Conservation (phyloP, 2,888 invertebrate species). For the Osedax frankpressi region DNA sequence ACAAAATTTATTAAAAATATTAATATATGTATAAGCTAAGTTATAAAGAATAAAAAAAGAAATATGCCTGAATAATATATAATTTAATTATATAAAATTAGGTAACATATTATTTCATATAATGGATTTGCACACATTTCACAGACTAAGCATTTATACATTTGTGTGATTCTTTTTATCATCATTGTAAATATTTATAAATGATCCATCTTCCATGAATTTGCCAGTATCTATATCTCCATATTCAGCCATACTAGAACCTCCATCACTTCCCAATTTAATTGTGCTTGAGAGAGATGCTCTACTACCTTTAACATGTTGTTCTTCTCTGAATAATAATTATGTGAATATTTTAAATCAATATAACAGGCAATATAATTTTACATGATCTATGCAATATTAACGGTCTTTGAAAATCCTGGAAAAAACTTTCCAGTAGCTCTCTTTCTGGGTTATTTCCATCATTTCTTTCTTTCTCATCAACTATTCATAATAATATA, state of each 20-base stretch:
- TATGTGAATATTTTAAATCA: neutral
- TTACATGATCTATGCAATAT: no score
- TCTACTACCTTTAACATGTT: slow-evolving; percentile 35
- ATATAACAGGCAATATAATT: neutral
- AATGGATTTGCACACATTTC: no score
- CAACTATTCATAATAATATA: slow-evolving; percentile 27
- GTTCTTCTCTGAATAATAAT: slow-evolving; percentile 24
- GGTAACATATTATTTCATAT: no score
- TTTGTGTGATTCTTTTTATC: slow-evolving; percentile 19
- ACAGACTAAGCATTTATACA: neutral
- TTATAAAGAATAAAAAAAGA: no score
- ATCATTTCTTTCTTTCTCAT: slow-evolving; percentile 40
- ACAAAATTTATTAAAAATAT: no score
- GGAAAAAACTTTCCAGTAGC: slow-evolving; percentile 40
- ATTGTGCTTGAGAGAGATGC: slow-evolving; percentile 47
- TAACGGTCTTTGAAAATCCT: slow-evolving; percentile 42
- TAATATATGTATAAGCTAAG: no score
- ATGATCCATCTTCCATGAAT: slow-evolving; percentile 93
- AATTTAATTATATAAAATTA: no score
- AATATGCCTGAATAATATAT: no score
- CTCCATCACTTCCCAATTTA: slow-evolving; percentile 58
- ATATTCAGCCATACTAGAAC: slow-evolving; percentile 95
- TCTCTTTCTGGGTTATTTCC: slow-evolving; percentile 43
- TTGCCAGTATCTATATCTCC: slow-evolving; percentile 83
- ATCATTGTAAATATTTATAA: slow-evolving; percentile 85